Evolutionary conservation across 2,888 invertebrate species (phyloP).

Genomic region (Erebia ligea): DNA sequence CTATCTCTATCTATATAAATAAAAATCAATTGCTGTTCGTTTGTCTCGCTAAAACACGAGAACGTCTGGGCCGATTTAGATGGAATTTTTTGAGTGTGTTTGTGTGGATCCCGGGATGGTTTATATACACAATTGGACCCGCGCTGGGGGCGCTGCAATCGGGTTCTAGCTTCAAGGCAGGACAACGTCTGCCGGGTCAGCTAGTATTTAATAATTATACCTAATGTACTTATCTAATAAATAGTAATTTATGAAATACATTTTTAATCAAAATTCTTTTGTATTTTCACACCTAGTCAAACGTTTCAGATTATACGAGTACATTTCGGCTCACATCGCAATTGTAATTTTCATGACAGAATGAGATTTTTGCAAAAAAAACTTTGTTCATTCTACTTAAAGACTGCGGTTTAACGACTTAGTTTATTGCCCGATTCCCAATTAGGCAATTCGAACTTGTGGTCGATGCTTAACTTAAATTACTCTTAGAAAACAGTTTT

Average conservation of each 20-base stretch:
- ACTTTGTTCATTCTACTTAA: conserved; percentile 34
- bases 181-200: too few species aligned
- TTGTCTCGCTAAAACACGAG: too few species aligned
- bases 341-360: conserved; percentile 26
- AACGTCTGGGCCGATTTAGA: too few species aligned
- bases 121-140: too few species aligned
- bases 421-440: conserved; percentile 40
- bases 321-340: conserved; percentile 26
- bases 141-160: too few species aligned
- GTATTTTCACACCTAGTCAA: conserved; percentile 9
- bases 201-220: too few species aligned
- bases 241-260: not conserved
- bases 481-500: conserved; percentile 40
- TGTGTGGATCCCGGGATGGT: too few species aligned
- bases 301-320: conserved; percentile 21
- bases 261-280: not conserved
- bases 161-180: too few species aligned
- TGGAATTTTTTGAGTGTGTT: too few species aligned
- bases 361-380: conserved; percentile 35
- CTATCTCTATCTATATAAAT: too few species aligned
- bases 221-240: too few species aligned
- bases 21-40: too few species aligned
- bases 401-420: conserved; percentile 39
- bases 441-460: conserved; percentile 41
- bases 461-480: conserved; percentile 41